These are phyloP conservation scores for Zaprionus kolodkinae DNA, from an alignment of 1,140 invertebrate species.

Conservation along the genomic window DNA sequence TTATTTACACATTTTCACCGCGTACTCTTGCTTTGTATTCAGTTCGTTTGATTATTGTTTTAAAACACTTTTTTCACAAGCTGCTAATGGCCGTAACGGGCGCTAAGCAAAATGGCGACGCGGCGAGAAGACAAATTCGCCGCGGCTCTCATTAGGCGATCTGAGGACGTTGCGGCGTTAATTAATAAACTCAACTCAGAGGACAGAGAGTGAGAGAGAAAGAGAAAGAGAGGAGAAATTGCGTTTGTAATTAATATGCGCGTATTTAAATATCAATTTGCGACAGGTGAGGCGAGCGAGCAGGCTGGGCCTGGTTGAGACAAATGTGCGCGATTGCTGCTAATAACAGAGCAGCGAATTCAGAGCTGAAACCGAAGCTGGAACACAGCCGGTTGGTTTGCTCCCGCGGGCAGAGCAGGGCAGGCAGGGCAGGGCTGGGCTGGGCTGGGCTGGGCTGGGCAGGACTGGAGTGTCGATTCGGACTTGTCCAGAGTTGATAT, in stretches of 20 bases:
- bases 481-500: conserved; percentile 57
- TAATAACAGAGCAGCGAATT: conserved; percentile 72
- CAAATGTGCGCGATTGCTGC: conserved; percentile 78
- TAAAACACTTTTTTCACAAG: conserved; percentile 65
- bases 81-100: conserved; percentile 73
- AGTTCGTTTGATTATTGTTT: conserved; percentile 63
- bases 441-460: neutral
- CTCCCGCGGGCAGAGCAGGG: neutral
- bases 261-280: conserved; percentile 84
- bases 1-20: conserved; percentile 31
- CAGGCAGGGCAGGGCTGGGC: conserved; percentile 4
- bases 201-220: conserved; percentile 18
- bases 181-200: conserved; percentile 65
- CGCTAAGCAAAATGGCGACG: conserved; percentile 27
- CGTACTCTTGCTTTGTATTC: conserved; percentile 32
- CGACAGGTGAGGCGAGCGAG: conserved; percentile 21
- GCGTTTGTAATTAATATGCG: conserved; percentile 74
- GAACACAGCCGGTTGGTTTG: neutral
- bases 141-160: conserved; percentile 65
- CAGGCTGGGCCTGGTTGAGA: conserved; percentile 43
- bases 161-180: conserved; percentile 57
- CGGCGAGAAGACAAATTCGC: conserved; percentile 69
- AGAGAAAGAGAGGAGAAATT: conserved; percentile 33
- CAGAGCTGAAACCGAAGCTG: conserved; percentile 24
- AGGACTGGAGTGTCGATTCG: neutral